phyloP scores from a whole-genome alignment of 1,140 invertebrate species.

The Dendrolimus kikuchii region DNA sequence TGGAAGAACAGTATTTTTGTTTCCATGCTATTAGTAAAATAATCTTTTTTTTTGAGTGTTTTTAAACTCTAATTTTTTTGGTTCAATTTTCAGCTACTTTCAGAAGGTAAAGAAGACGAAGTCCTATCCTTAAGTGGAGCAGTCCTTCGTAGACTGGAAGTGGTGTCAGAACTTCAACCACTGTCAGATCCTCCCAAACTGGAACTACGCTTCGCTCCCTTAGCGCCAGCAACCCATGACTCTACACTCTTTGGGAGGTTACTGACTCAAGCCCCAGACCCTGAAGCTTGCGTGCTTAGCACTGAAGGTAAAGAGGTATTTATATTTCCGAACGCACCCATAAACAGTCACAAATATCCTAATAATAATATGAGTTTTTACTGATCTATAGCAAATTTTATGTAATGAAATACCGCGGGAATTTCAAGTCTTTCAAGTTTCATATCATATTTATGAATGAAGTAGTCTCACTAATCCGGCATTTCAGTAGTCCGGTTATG shows the following conservation, averaged over 20 bases:
- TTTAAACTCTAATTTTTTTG: slow-evolving; percentile 22
- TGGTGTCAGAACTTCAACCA: slow-evolving; percentile 69
- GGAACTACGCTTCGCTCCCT: slow-evolving; percentile 41
- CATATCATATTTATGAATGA: too few species aligned
- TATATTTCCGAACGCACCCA: too few species aligned
- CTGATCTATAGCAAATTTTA: too few species aligned
- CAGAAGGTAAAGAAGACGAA: slow-evolving; percentile 79
- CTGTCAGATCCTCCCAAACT: slow-evolving; percentile 55
- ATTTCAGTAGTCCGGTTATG: too few species aligned
- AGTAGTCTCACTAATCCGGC: too few species aligned
- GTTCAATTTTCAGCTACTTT: slow-evolving; percentile 66
- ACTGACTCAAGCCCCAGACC: slow-evolving; percentile 73
- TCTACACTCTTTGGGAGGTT: slow-evolving; percentile 37
- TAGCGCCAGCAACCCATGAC: slow-evolving; percentile 29
- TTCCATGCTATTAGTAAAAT: too few species aligned
- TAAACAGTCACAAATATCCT: too few species aligned
- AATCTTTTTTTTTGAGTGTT: slow-evolving; percentile 4
- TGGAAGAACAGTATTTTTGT: too few species aligned
- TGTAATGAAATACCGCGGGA: too few species aligned
- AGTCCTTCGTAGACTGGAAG: slow-evolving; percentile 77
- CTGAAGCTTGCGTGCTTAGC: slow-evolving; percentile 68
- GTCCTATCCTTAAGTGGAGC: slow-evolving; percentile 77
- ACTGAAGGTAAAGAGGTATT: slow-evolving; percentile 72
- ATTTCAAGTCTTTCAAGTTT: too few species aligned
- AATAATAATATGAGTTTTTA: too few species aligned